phyloP scores from a whole-genome alignment of 1,140 invertebrate genomes.

The Mizuhopecten yessoensis region DNA sequence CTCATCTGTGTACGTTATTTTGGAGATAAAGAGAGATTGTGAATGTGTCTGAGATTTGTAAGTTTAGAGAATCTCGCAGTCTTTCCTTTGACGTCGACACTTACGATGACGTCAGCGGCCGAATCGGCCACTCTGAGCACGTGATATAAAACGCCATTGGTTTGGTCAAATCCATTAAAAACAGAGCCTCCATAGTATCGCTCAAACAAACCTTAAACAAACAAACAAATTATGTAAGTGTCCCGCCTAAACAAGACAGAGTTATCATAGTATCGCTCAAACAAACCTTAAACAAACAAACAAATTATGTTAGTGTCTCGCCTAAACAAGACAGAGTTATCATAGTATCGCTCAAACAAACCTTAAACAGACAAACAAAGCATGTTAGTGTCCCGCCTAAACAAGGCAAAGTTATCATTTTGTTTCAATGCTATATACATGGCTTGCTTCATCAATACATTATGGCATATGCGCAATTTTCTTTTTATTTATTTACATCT shows the following conservation, averaged over 20 bases:
- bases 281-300: conserved; percentile 44
- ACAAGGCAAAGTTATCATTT: conserved; percentile 52
- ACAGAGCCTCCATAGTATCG: conserved; percentile 57
- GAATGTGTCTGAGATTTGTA: conserved; percentile 54
- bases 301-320: no score
- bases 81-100: conserved; percentile 39
- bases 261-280: conserved; percentile 55
- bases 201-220: conserved; percentile 51
- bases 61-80: conserved; percentile 54
- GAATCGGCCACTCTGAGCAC: conserved; percentile 54
- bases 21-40: conserved; percentile 50
- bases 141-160: conserved; percentile 50
- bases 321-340: conserved; percentile 48
- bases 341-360: conserved; percentile 56
- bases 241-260: conserved; percentile 41
- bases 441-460: no score
- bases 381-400: no score
- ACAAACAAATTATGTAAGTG: no score
- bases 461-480: no score
- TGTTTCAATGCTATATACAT: no score
- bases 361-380: conserved; percentile 16
- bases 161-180: conserved; percentile 55
- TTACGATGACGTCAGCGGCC: conserved; percentile 55
- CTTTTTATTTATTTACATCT: no score
- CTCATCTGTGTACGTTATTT: neutral